phyloP scores from a whole-genome alignment of 2,113 vertebrate species.

The Lagopus muta region DNA sequence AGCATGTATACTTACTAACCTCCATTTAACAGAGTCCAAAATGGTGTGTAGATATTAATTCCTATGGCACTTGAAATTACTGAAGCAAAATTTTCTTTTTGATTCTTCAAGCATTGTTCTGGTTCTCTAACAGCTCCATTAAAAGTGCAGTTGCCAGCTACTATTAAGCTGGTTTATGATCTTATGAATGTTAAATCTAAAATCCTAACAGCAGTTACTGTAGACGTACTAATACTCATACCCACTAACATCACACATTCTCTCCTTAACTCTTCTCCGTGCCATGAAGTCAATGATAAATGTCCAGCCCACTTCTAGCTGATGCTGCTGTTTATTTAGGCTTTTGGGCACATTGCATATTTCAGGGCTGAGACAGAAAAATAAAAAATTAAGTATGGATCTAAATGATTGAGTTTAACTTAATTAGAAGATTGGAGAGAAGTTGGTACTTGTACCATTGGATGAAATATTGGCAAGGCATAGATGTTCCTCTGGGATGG shows the following conservation, averaged over 20 bases:
- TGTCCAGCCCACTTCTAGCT: background rate
- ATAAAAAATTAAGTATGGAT: background rate
- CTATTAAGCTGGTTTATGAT: background rate
- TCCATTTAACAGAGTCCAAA: conserved; percentile 54
- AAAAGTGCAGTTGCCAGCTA: background rate
- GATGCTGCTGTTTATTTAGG: background rate
- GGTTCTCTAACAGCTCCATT: background rate
- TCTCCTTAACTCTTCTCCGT: background rate
- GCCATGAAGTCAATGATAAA: background rate
- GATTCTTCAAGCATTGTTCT: conserved; percentile 52
- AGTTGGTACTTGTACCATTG: background rate
- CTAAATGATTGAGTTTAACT: background rate
- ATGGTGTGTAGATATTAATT: conserved; percentile 12
- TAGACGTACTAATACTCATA: background rate
- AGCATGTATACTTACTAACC: conserved; percentile 5
- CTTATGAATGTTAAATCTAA: background rate
- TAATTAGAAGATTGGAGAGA: background rate
- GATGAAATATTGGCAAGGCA: background rate
- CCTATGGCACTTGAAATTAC: conserved; percentile 44
- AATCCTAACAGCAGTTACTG: background rate
- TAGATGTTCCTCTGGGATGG: background rate
- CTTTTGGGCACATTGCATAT: background rate
- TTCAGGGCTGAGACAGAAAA: background rate
- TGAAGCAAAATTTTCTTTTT: conserved; percentile 32
- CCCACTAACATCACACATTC: background rate